These are phyloP conservation scores for Oceanites oceanicus DNA, from an alignment of 2,113 vertebrate genomes.

Conservation along the genomic window DNA sequence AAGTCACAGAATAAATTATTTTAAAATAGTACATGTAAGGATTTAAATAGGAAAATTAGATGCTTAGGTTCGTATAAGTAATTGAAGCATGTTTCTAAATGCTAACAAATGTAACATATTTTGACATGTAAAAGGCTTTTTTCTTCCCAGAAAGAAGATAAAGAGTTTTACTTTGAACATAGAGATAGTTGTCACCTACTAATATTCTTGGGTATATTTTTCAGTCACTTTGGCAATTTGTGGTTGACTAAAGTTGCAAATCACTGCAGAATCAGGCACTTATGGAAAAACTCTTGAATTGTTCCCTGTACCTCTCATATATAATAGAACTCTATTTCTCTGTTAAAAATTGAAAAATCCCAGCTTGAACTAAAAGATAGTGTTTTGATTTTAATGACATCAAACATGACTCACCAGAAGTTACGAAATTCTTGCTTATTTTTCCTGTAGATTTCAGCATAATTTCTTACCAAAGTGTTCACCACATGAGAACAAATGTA, in stretches of 20 bases:
- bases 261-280: background rate
- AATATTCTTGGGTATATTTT: background rate
- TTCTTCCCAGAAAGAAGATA: background rate
- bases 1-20: background rate
- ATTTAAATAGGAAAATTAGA: background rate
- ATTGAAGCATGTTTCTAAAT: background rate
- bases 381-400: background rate
- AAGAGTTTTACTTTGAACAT: background rate
- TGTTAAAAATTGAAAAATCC: background rate
- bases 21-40: background rate
- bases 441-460: background rate
- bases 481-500: background rate
- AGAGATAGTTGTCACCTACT: background rate
- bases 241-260: background rate
- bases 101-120: background rate
- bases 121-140: background rate
- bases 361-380: background rate
- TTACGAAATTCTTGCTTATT: too few species aligned
- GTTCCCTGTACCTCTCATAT: background rate
- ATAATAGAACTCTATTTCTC: background rate
- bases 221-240: background rate
- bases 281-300: background rate
- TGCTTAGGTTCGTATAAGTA: background rate
- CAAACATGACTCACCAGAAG: background rate
- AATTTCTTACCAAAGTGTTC: background rate